phyloP scores from a whole-genome alignment of 1,140 invertebrate genomes.

The Mercenaria mercenaria region DNA sequence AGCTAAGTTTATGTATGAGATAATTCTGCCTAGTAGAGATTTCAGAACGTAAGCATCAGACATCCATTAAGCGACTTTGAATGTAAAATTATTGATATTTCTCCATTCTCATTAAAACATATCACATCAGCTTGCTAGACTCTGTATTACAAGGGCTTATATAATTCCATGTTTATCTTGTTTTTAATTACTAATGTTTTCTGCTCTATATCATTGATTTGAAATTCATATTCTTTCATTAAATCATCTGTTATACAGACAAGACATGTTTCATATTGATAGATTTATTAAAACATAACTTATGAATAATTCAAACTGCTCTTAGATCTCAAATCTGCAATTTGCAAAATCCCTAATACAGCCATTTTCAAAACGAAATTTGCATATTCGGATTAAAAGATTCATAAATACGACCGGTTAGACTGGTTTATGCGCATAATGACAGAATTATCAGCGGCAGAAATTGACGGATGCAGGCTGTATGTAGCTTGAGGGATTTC shows the following conservation, averaged over 20 bases:
- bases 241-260: neutral
- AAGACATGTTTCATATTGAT: constrained; percentile 1
- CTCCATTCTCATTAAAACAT: too few species aligned
- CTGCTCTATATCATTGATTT: neutral
- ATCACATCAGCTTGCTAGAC: too few species aligned
- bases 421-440: constrained; percentile 1
- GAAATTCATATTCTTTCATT: neutral
- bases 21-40: too few species aligned
- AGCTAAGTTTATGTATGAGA: too few species aligned
- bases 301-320: neutral
- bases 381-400: constrained; percentile 20
- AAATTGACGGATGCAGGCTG: neutral
- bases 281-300: neutral
- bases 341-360: neutral
- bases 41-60: too few species aligned
- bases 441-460: neutral
- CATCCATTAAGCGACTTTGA: too few species aligned
- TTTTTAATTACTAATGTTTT: too few species aligned
- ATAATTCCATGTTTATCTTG: too few species aligned
- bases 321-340: neutral
- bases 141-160: too few species aligned
- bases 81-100: too few species aligned
- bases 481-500: neutral
- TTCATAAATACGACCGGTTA: neutral
- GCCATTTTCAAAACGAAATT: constrained; percentile 8